A percentile compares a stretch with the other conserved stretches of the same genome.
Evolutionary conservation across 2,797 vertebrate genomes (phyloP).

Genomic region (Nyctibius grandis): DNA sequence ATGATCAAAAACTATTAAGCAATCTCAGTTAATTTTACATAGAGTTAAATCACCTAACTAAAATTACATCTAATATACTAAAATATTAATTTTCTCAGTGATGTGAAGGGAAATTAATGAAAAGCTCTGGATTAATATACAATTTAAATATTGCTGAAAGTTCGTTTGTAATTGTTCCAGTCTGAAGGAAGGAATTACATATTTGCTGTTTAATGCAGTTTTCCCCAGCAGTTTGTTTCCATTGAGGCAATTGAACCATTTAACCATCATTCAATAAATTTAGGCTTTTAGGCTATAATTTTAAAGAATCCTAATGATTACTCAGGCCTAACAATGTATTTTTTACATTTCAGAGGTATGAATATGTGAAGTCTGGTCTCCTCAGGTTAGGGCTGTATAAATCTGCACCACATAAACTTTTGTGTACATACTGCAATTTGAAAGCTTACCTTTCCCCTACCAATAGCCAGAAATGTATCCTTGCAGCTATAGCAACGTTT

Average conservation of each 20-base stretch:
- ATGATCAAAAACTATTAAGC: neutral
- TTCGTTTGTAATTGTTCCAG: neutral
- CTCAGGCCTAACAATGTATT: neutral
- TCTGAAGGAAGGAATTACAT: neutral
- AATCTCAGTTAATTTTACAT: conserved; percentile 7
- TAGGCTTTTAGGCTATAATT: neutral
- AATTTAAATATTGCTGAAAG: neutral
- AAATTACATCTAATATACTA: neutral
- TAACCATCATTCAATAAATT: neutral
- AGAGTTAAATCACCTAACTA: neutral
- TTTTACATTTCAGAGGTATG: neutral
- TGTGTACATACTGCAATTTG: conserved; percentile 4
- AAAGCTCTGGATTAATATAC: neutral
- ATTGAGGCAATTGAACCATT: neutral
- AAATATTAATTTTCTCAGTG: conserved; percentile 1
- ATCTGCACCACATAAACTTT: conserved; percentile 16
- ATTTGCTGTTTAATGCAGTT: neutral
- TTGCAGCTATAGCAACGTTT: conserved; percentile 80
- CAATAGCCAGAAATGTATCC: conserved; percentile 67
- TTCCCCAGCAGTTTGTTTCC: neutral
- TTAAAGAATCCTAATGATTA: neutral
- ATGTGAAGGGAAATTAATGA: neutral
- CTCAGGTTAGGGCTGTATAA: neutral
- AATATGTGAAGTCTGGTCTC: neutral
- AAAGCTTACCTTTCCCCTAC: conserved; percentile 66